phyloP scores from a whole-genome alignment of 2,888 invertebrate species.

The Cynaeus angustus region DNA sequence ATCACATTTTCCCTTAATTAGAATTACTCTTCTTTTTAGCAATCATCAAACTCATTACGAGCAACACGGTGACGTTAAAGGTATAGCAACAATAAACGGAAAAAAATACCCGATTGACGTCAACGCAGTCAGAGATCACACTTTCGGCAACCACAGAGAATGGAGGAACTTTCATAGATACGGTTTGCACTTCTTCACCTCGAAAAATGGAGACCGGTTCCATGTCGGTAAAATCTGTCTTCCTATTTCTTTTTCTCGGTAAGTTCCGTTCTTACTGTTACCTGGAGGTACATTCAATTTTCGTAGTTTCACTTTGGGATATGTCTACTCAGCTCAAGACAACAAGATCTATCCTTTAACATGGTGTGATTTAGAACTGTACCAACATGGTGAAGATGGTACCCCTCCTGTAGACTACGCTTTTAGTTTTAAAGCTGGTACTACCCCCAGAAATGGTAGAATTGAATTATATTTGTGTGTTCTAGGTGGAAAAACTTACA shows the following conservation, averaged over 20 bases:
- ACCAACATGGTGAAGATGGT: constrained; percentile 78
- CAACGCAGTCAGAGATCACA: constrained; percentile 81
- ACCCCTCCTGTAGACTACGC: constrained; percentile 77
- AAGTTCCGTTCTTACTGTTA: constrained; percentile 67
- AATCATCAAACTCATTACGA: constrained; percentile 85
- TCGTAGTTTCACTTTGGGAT: constrained; percentile 78
- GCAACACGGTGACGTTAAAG: constrained; percentile 79
- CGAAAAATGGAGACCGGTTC: constrained; percentile 81
- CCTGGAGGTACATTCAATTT: constrained; percentile 58
- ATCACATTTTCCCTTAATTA: background rate
- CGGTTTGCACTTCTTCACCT: constrained; percentile 79
- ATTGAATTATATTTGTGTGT: constrained; percentile 47
- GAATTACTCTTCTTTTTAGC: constrained; percentile 67
- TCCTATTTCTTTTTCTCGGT: constrained; percentile 77
- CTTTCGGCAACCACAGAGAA: constrained; percentile 77
- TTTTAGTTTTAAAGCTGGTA: constrained; percentile 77
- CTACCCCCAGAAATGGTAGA: constrained; percentile 27
- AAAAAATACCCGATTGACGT: constrained; percentile 72
- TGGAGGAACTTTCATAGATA: constrained; percentile 82
- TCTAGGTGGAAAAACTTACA: constrained; percentile 73
- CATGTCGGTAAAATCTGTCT: constrained; percentile 78
- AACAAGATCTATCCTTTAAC: constrained; percentile 70
- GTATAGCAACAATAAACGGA: constrained; percentile 75
- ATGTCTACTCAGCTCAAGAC: constrained; percentile 73
- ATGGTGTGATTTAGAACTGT: constrained; percentile 74